phyloP scores from a whole-genome alignment of 1,140 invertebrate species.

The Lordiphosa clarofinis region DNA sequence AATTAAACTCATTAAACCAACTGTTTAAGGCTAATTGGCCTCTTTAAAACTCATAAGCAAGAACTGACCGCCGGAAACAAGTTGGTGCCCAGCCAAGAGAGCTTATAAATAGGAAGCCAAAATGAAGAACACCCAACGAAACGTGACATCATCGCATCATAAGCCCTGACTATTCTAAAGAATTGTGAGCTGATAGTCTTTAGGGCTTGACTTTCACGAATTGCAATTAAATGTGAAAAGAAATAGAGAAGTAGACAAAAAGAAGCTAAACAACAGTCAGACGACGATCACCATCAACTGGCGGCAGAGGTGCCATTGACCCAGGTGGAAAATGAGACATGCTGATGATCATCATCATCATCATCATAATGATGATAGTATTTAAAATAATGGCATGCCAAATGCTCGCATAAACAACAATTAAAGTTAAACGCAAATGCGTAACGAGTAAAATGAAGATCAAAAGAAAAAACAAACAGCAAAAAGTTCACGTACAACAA shows the following conservation, averaged over 20 bases:
- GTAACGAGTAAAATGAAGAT: slow-evolving; percentile 36
- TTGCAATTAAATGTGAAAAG: slow-evolving; percentile 46
- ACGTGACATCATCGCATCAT: slow-evolving; percentile 41
- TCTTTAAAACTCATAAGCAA: slow-evolving; percentile 3
- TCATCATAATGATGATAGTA: slow-evolving; percentile 31
- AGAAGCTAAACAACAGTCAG: slow-evolving; percentile 1
- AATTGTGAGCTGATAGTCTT: slow-evolving; percentile 27
- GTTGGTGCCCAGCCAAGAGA: neutral
- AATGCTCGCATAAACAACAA: slow-evolving; percentile 65
- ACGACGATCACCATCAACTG: slow-evolving; percentile 18
- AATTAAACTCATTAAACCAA: no score
- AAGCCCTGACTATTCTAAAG: slow-evolving; percentile 29
- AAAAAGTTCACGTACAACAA: slow-evolving; percentile 9
- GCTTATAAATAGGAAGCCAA: slow-evolving; percentile 4
- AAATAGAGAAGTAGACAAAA: slow-evolving; percentile 11
- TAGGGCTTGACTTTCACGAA: slow-evolving; percentile 38
- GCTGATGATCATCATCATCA: slow-evolving; percentile 35
- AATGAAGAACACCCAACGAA: slow-evolving; percentile 33
- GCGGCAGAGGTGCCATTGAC: slow-evolving; percentile 17
- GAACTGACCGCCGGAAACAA: slow-evolving; percentile 36
- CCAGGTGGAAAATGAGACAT: slow-evolving; percentile 52
- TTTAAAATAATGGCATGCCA: slow-evolving; percentile 58
- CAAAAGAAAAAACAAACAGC: slow-evolving; percentile 10
- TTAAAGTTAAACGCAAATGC: slow-evolving; percentile 66
- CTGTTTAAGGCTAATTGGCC: no score